Evolutionary conservation across 2,888 invertebrate species (phyloP).

Genomic region (Orchesella flavescens): DNA sequence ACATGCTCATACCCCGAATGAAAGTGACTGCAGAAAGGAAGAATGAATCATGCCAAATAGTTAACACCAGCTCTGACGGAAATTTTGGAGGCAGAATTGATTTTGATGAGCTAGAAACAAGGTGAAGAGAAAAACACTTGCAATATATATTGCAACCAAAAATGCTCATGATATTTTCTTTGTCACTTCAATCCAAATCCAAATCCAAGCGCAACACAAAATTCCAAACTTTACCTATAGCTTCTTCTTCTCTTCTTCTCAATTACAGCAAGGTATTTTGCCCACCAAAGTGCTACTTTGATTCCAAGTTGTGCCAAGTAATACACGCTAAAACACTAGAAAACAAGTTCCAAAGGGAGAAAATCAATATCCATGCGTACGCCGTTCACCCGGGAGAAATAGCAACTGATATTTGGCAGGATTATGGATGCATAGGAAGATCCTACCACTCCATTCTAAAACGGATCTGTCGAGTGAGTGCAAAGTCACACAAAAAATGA

Average conservation of each 20-base stretch:
- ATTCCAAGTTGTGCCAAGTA: conserved; percentile 88
- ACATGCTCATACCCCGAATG: conserved; percentile 84
- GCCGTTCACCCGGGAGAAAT: conserved; percentile 91
- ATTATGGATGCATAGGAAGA: conserved; percentile 13
- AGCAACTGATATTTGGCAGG: conserved; percentile 83
- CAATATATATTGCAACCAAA: too few relatives aligned
- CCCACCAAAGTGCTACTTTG: conserved; percentile 80
- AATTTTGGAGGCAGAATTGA: conserved; percentile 83
- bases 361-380: conserved; percentile 79
- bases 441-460: conserved; percentile 19
- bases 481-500: not conserved
- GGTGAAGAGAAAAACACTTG: not conserved
- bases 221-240: too few relatives aligned
- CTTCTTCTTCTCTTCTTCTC: too few relatives aligned
- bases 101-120: conserved; percentile 83
- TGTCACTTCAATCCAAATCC: too few relatives aligned
- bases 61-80: conserved; percentile 90
- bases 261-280: conserved; percentile 45
- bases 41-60: conserved; percentile 80
- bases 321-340: conserved; percentile 80
- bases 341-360: conserved; percentile 77
- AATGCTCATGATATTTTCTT: too few relatives aligned
- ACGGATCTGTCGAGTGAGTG: conserved; percentile 34
- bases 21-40: conserved; percentile 78
- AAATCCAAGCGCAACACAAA: too few relatives aligned